phyloP scores from a whole-genome alignment of 1,140 invertebrate species.

The Drosophila gunungcola region DNA sequence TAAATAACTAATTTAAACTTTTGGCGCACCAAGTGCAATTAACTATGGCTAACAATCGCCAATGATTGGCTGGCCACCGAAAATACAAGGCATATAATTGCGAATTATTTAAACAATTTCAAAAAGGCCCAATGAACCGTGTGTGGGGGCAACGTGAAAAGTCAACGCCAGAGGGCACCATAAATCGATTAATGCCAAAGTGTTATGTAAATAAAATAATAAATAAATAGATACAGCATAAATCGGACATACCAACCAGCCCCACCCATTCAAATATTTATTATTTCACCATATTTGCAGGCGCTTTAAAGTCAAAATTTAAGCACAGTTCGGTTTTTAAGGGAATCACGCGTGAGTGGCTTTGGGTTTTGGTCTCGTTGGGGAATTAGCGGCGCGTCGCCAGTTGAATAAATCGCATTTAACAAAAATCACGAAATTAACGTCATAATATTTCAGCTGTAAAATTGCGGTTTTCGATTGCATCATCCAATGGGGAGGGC shows the following conservation, averaged over 20 bases:
- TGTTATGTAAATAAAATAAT: constrained; percentile 66
- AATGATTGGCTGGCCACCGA: constrained; percentile 34
- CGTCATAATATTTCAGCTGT: constrained; percentile 24
- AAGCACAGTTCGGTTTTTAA: constrained; percentile 18
- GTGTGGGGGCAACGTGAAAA: constrained; percentile 37
- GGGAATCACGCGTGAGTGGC: constrained; percentile 33
- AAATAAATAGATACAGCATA: constrained; percentile 18
- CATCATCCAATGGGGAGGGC: neutral
- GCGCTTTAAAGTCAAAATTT: constrained; percentile 35
- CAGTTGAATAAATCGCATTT: constrained; percentile 40
- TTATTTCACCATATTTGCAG: constrained; percentile 28
- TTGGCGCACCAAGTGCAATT: constrained; percentile 62
- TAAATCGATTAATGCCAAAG: constrained; percentile 76
- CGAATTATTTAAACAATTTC: constrained; percentile 59
- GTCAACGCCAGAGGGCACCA: constrained; percentile 59
- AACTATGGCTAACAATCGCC: constrained; percentile 30
- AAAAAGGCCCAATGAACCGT: constrained; percentile 41
- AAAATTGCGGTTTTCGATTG: constrained; percentile 36
- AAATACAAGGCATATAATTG: constrained; percentile 42
- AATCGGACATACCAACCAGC: neutral
- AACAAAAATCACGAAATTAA: constrained; percentile 17
- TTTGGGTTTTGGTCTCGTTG: constrained; percentile 44
- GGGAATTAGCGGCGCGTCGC: constrained; percentile 30
- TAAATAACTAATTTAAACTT: constrained; percentile 73
- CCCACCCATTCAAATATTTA: constrained; percentile 11